These are phyloP conservation scores for Euzophera pinguis DNA, from an alignment of 2,888 invertebrate species.

Conservation along the genomic window DNA sequence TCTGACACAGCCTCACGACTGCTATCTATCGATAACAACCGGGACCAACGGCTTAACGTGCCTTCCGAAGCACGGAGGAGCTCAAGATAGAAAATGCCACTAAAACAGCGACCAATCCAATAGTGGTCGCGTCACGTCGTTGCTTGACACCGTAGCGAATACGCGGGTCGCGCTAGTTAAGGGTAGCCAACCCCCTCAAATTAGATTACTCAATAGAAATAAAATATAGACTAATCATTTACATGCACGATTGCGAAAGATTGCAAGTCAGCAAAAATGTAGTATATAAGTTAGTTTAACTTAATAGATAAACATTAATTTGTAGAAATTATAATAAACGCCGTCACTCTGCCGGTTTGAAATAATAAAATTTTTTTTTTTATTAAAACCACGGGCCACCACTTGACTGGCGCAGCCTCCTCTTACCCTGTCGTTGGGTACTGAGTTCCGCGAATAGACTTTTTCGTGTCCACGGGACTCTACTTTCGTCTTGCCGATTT, in stretches of 20 bases:
- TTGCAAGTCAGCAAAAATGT: neutral
- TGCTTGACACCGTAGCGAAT: no score
- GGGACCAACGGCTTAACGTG: no score
- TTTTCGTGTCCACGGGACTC: neutral
- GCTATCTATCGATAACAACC: no score
- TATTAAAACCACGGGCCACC: neutral
- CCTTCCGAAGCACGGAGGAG: no score
- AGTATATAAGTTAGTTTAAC: neutral
- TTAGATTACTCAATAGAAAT: neutral
- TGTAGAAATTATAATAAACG: no score
- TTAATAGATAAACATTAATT: neutral
- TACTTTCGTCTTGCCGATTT: neutral
- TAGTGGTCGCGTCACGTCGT: no score
- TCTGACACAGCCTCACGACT: no score
- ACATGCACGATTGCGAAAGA: neutral
- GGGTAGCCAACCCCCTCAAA: neutral
- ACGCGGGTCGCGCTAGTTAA: constrained; percentile 4
- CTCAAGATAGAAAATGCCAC: no score
- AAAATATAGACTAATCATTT: neutral
- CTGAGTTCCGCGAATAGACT: neutral
- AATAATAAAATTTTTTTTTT: neutral
- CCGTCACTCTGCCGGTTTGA: neutral
- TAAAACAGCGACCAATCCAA: no score
- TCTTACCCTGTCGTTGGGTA: neutral
- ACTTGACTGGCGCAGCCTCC: neutral